phyloP scores from a whole-genome alignment of 2,888 invertebrate species.

The Mantis religiosa region DNA sequence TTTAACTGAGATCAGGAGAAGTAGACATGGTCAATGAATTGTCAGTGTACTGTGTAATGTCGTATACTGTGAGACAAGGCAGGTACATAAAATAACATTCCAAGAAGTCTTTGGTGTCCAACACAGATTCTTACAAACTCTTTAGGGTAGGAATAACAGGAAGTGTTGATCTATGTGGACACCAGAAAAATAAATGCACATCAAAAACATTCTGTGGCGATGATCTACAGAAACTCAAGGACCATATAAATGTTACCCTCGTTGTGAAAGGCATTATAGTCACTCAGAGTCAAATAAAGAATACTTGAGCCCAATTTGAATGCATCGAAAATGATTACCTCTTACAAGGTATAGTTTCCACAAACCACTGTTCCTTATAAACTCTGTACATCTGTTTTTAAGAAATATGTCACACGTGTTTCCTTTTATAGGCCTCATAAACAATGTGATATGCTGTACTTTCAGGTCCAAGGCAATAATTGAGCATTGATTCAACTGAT shows the following conservation, averaged over 20 bases:
- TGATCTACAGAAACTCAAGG: neutral
- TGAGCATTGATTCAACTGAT: neutral
- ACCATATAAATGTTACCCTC: neutral
- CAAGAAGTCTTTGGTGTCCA: neutral
- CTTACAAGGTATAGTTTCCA: neutral
- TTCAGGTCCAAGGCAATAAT: neutral
- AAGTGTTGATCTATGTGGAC: neutral
- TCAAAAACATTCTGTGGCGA: neutral
- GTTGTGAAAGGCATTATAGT: neutral
- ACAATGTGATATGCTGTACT: neutral
- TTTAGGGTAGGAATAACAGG: neutral
- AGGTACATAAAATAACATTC: neutral
- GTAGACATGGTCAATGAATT: neutral
- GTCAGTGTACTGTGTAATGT: neutral
- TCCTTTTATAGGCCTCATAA: neutral
- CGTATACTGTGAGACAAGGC: neutral
- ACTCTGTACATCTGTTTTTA: neutral
- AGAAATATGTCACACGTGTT: neutral
- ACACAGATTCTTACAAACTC: conserved; percentile 5
- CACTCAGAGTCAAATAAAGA: neutral
- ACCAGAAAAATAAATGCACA: neutral
- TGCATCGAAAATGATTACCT: neutral
- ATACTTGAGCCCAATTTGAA: neutral
- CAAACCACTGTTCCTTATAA: neutral
- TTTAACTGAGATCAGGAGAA: neutral